Conservation (phyloP, 2,113 vertebrate genomes). For the Corythaeola cristata region DNA sequence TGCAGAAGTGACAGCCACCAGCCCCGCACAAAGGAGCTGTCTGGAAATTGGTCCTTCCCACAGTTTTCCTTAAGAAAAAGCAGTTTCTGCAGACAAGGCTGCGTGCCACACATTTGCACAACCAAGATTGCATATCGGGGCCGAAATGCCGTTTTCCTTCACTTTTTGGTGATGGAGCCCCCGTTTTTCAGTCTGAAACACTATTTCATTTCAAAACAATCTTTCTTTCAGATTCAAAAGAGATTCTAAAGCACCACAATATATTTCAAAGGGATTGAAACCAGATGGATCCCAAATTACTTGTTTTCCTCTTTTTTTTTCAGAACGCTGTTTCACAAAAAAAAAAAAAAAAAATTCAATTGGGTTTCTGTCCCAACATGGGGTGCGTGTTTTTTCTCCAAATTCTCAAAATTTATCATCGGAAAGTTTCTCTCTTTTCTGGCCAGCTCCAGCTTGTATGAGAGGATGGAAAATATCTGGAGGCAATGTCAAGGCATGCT, state of each 20-base stretch:
- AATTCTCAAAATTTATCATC: conserved; percentile 59
- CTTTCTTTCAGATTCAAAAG: conserved; percentile 22
- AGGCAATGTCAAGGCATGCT: conserved; percentile 55
- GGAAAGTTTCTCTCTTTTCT: conserved; percentile 62
- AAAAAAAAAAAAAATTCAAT: background rate
- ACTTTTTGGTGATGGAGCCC: background rate
- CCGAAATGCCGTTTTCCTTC: background rate
- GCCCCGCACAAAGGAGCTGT: background rate
- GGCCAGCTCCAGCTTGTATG: conserved; percentile 38
- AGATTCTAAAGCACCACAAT: conserved; percentile 30
- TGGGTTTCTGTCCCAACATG: conserved; percentile 17
- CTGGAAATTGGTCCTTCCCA: background rate
- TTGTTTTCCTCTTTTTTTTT: conserved; percentile 25
- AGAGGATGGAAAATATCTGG: conserved; percentile 67
- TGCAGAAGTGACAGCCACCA: background rate
- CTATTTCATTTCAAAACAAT: conserved; percentile 19
- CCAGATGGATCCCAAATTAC: conserved; percentile 55
- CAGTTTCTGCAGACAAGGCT: background rate
- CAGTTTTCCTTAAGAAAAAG: background rate
- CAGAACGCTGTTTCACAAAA: background rate
- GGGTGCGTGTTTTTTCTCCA: background rate
- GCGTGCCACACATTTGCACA: rapidly evolving
- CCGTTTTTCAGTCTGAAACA: background rate
- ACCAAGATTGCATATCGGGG: rapidly evolving
- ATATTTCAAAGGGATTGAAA: conserved; percentile 65